Conservation (phyloP, 2,797 vertebrate species). For the Gobionotothen gibberifrons region DNA sequence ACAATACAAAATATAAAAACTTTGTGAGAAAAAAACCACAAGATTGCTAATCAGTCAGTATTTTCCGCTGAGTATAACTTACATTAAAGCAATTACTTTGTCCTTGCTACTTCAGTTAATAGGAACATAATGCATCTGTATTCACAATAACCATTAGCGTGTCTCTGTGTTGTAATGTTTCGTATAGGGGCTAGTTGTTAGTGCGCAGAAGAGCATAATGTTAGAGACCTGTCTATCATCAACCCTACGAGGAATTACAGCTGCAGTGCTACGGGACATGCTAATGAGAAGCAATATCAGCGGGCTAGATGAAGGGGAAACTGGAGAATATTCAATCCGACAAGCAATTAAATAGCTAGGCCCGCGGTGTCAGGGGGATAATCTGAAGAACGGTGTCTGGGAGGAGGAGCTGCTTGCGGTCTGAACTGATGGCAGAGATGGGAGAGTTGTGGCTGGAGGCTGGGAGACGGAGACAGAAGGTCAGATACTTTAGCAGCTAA, state of each 20-base stretch:
- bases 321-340: slow-evolving; percentile 67
- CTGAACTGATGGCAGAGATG: slow-evolving; percentile 39
- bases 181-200: slow-evolving; percentile 36
- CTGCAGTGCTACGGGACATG: slow-evolving; percentile 44
- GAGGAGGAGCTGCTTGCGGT: slow-evolving; percentile 39
- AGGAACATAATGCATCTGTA: slow-evolving; percentile 30
- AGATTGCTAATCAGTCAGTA: not conserved
- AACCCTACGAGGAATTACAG: slow-evolving; percentile 46
- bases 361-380: slow-evolving; percentile 57
- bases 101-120: slow-evolving; percentile 6
- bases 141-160: slow-evolving; percentile 39
- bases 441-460: slow-evolving; percentile 6
- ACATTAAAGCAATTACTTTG: not conserved
- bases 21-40: not conserved
- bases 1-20: not conserved
- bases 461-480: slow-evolving; percentile 63
- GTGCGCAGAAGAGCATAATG: slow-evolving; percentile 33
- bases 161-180: slow-evolving; percentile 35
- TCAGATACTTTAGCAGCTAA: slow-evolving; percentile 73
- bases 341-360: slow-evolving; percentile 73
- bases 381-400: slow-evolving; percentile 59
- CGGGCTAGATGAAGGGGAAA: slow-evolving; percentile 48
- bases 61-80: not conserved
- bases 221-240: slow-evolving; percentile 56
- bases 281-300: slow-evolving; percentile 73